Evolutionary conservation across 2,797 vertebrate species (phyloP).

Genomic region (Mus minutoides): DNA sequence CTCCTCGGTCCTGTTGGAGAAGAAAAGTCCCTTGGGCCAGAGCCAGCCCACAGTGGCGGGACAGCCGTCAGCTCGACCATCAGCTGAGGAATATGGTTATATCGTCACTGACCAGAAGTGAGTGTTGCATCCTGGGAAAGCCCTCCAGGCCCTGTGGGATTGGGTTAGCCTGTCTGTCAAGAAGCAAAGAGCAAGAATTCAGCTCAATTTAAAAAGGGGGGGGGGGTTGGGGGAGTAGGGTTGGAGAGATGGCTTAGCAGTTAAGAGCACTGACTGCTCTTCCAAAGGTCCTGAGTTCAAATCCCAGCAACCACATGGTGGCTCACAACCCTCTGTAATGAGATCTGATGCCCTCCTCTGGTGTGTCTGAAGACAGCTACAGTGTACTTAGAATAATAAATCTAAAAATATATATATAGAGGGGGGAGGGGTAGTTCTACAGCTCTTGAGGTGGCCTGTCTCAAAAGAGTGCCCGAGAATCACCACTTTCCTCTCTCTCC

Average conservation of each 20-base stretch:
- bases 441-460: background rate
- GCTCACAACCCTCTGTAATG: no score
- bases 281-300: no score
- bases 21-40: slow-evolving; percentile 76
- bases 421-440: background rate
- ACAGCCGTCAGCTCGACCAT: background rate
- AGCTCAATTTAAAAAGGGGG: background rate
- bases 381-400: no score
- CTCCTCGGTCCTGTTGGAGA: slow-evolving; percentile 72
- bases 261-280: no score
- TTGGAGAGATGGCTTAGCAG: no score
- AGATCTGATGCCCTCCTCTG: no score
- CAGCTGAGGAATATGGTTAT: slow-evolving; percentile 95
- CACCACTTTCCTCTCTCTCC: background rate
- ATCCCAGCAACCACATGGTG: no score
- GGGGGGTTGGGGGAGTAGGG: background rate
- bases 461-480: background rate
- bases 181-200: background rate
- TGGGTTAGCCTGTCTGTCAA: background rate
- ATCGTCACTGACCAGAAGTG: slow-evolving; percentile 96
- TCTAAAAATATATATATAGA: background rate
- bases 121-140: slow-evolving; percentile 48
- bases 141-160: background rate
- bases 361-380: no score
- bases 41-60: slow-evolving; percentile 25